Conservation (phyloP, 1,140 invertebrate species). For the Dendrolimus punctatus region DNA sequence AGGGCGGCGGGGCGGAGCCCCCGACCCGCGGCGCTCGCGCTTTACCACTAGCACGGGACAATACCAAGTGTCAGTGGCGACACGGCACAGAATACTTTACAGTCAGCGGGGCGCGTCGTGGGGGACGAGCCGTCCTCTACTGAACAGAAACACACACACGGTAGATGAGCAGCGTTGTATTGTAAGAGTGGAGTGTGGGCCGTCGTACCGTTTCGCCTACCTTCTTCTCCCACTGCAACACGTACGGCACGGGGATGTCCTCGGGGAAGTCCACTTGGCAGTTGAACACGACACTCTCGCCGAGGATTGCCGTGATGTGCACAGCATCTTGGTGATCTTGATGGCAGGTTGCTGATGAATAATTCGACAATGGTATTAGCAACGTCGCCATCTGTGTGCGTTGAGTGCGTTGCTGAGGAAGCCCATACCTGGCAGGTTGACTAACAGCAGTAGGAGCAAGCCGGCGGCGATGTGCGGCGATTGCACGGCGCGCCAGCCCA, state of each 20-base stretch:
- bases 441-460: constrained; percentile 69
- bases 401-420: not conserved
- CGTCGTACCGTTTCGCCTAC: constrained; percentile 94
- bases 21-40: constrained; percentile 49
- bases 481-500: constrained; percentile 84
- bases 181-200: constrained; percentile 80
- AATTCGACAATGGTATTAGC: constrained; percentile 4
- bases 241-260: constrained; percentile 94
- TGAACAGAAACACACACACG: constrained; percentile 68
- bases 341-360: constrained; percentile 64
- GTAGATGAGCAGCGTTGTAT: constrained; percentile 69
- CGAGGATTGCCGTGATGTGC: constrained; percentile 95
- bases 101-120: constrained; percentile 56
- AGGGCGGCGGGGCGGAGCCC: constrained; percentile 34
- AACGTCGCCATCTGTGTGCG: too few species aligned
- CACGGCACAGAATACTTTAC: constrained; percentile 56
- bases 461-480: constrained; percentile 81
- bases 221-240: constrained; percentile 98
- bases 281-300: constrained; percentile 96
- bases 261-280: constrained; percentile 96
- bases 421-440: constrained; percentile 58
- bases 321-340: constrained; percentile 89
- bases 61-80: constrained; percentile 40
- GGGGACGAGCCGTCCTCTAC: constrained; percentile 61
- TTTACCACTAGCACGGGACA: constrained; percentile 53